Evolutionary conservation across 2,113 vertebrate species (phyloP).

Genomic region (Hemiprocne comata): DNA sequence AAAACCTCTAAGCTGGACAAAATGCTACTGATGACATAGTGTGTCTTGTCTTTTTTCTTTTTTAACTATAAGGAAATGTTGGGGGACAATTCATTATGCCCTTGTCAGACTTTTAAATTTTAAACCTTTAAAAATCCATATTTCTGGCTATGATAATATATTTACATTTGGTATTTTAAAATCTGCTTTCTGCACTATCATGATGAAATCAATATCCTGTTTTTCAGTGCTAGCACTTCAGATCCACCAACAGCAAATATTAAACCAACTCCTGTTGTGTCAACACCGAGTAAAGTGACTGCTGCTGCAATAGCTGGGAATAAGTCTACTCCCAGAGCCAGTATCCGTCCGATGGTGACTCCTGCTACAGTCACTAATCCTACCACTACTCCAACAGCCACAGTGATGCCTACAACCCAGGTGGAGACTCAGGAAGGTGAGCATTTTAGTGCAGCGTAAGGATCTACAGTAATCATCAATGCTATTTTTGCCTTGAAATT

Average conservation of each 20-base stretch:
- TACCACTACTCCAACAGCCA: slow-evolving; percentile 92
- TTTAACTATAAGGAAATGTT: not conserved
- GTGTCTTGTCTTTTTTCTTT: not conserved
- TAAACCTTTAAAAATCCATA: not conserved
- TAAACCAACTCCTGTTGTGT: slow-evolving; percentile 94
- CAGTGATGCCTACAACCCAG: slow-evolving; percentile 98
- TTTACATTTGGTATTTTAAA: not conserved
- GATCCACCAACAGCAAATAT: slow-evolving; percentile 98
- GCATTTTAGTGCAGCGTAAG: not conserved
- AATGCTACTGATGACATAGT: not conserved
- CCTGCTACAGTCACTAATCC: slow-evolving; percentile 92
- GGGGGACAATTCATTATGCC: not conserved
- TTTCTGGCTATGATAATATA: not conserved
- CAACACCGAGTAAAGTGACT: slow-evolving; percentile 90
- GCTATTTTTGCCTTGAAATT: not conserved
- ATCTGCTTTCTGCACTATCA: not conserved
- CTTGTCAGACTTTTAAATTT: not conserved
- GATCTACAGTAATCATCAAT: not conserved
- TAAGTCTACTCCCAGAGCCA: slow-evolving; percentile 94
- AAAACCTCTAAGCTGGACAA: not conserved
- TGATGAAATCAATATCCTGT: not conserved
- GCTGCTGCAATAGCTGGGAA: slow-evolving; percentile 91
- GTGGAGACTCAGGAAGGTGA: slow-evolving; percentile 95
- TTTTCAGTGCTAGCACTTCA: slow-evolving; percentile 88
- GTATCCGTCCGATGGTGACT: slow-evolving; percentile 98